phyloP scores from a whole-genome alignment of 1,140 invertebrate species.

The Plodia interpunctella region DNA sequence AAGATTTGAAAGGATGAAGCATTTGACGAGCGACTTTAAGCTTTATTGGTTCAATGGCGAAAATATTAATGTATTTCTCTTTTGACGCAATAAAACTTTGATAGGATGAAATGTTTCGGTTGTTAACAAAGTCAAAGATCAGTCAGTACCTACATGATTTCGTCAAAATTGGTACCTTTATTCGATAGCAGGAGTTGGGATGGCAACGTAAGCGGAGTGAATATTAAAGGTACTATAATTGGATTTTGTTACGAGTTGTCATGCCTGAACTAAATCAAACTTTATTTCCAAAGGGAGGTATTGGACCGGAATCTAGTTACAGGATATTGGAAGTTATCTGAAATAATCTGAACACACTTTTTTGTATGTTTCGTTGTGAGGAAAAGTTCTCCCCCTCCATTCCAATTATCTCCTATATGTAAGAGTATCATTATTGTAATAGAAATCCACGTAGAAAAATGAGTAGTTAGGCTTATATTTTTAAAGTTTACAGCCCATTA shows the following conservation, averaged over 20 bases:
- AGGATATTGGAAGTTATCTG: constrained; percentile 34
- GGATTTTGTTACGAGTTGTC: constrained; percentile 62
- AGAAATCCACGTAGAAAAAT: neutral
- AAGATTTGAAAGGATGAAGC: neutral
- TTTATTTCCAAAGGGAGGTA: constrained; percentile 58
- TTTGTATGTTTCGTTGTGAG: no score
- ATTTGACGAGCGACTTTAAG: neutral
- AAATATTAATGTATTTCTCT: neutral
- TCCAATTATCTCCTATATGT: no score
- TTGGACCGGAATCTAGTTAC: constrained; percentile 28
- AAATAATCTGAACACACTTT: no score
- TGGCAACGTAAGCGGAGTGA: neutral
- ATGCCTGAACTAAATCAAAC: constrained; percentile 69
- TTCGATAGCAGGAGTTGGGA: neutral
- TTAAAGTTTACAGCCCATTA: neutral
- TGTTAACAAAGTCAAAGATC: no score
- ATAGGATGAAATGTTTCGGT: no score
- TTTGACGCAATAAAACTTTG: no score
- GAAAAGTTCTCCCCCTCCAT: no score
- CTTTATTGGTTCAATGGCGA: neutral
- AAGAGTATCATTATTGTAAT: no score
- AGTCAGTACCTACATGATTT: no score
- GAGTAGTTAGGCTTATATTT: neutral
- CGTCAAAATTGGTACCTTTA: no score
- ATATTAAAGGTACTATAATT: constrained; percentile 37